Percentiles rank a stretch among this genome's conserved stretches.
phyloP scores from a whole-genome alignment of 2,888 invertebrate species.

The Microdon myrmicae region DNA sequence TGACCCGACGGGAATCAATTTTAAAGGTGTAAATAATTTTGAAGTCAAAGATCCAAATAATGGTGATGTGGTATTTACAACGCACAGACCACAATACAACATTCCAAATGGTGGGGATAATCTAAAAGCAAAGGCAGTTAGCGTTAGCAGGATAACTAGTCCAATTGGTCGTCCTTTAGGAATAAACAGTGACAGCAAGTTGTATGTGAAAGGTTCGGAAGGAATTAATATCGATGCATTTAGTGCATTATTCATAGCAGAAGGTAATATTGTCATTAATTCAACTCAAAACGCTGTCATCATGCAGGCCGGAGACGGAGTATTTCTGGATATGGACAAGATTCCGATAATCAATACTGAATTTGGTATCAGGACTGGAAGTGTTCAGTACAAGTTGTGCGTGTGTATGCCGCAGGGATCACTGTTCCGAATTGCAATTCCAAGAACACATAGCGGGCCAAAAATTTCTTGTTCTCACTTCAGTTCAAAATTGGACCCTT shows the following conservation, averaged over 20 bases:
- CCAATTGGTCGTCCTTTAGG: conserved; percentile 76
- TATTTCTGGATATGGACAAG: conserved; percentile 76
- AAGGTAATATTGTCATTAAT: conserved; percentile 81
- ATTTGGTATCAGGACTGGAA: conserved; percentile 64
- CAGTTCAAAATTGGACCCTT: conserved; percentile 63
- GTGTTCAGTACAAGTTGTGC: conserved; percentile 84
- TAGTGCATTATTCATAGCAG: conserved; percentile 79
- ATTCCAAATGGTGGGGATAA: conserved; percentile 76
- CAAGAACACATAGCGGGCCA: conserved; percentile 66
- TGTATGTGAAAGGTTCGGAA: conserved; percentile 81
- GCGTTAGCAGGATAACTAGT: conserved; percentile 79
- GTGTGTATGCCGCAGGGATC: conserved; percentile 91
- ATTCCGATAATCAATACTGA: conserved; percentile 74
- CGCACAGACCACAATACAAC: conserved; percentile 77
- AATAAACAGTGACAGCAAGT: conserved; percentile 75
- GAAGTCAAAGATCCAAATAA: conserved; percentile 75
- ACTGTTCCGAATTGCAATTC: conserved; percentile 80
- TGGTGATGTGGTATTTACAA: conserved; percentile 78
- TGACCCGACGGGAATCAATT: conserved; percentile 74
- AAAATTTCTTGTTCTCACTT: conserved; percentile 65
- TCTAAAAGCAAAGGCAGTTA: conserved; percentile 74
- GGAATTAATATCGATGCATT: conserved; percentile 80
- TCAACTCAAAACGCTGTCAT: conserved; percentile 82
- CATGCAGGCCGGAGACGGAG: conserved; percentile 76
- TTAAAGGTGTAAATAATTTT: conserved; percentile 77